Evolutionary conservation across 2,797 vertebrate genomes (phyloP).

Genomic region (Ceyx erithaca): DNA sequence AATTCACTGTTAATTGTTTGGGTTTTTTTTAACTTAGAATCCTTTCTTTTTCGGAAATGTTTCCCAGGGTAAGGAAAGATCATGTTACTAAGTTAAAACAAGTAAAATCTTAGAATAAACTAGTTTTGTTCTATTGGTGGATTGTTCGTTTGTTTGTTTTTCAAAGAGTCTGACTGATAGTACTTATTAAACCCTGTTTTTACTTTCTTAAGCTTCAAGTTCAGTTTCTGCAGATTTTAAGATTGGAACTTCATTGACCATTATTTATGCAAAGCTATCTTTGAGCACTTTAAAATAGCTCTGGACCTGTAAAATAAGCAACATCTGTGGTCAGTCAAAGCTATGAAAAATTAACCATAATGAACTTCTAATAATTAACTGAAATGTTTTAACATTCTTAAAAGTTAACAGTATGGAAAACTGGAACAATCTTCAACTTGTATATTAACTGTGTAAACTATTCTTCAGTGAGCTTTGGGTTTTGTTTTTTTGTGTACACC

Average conservation of each 20-base stretch:
- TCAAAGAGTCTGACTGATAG: not conserved
- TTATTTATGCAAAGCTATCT: not conserved
- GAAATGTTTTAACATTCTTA: not conserved
- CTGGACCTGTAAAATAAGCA: not conserved
- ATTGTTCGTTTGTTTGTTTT: too few species aligned
- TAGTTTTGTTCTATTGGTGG: not conserved
- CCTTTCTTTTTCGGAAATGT: not conserved
- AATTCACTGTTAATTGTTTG: not conserved
- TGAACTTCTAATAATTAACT: not conserved
- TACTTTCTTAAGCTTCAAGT: not conserved
- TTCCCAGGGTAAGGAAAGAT: not conserved
- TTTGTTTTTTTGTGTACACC: fast-evolving
- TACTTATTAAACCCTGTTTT: not conserved
- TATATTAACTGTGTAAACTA: not conserved
- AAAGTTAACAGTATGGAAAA: not conserved
- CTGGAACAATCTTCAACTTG: not conserved
- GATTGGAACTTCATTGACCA: not conserved
- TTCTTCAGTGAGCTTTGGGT: not conserved
- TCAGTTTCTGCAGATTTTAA: not conserved
- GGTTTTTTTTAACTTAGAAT: not conserved
- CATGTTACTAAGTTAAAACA: not conserved
- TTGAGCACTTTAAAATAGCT: not conserved
- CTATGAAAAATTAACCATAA: not conserved
- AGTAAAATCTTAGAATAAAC: not conserved
- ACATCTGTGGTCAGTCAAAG: not conserved